These are phyloP conservation scores for Percina caprodes DNA, from an alignment of 2,113 vertebrate genomes.

Conservation along the genomic window DNA sequence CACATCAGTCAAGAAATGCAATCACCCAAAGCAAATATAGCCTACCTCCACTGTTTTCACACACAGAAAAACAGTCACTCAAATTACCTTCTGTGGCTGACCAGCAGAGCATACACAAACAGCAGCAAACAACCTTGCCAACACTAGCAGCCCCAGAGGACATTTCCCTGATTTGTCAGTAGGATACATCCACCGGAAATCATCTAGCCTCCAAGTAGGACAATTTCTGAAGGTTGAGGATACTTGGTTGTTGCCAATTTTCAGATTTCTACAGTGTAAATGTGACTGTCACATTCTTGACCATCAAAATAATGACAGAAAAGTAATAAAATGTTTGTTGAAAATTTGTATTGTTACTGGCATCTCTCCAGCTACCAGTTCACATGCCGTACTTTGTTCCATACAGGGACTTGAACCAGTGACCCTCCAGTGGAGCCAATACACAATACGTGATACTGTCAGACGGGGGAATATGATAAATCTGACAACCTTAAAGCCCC, in stretches of 20 bases:
- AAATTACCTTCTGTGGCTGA: constrained; percentile 54
- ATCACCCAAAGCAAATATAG: constrained; percentile 73
- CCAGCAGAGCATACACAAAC: constrained; percentile 68
- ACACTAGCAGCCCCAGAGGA: constrained; percentile 42
- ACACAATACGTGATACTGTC: background rate
- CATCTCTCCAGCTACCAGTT: too few relatives aligned
- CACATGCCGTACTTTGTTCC: too few relatives aligned
- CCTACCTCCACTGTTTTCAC: constrained; percentile 64
- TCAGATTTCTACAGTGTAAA: background rate
- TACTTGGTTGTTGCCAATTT: background rate
- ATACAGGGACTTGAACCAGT: too few relatives aligned
- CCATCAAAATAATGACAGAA: too few relatives aligned
- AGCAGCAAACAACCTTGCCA: constrained; percentile 53
- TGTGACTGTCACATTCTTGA: background rate
- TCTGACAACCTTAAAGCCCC: background rate
- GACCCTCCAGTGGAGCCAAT: background rate
- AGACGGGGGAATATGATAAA: background rate
- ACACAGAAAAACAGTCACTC: constrained; percentile 62
- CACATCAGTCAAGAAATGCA: constrained; percentile 72
- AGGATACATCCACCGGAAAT: constrained; percentile 24
- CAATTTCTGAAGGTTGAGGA: background rate
- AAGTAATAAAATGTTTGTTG: too few relatives aligned
- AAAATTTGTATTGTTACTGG: too few relatives aligned
- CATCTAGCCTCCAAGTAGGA: constrained; percentile 2
- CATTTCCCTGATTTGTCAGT: constrained; percentile 28